Conservation (phyloP, 2,113 vertebrate species). For the Platichthys flesus region DNA sequence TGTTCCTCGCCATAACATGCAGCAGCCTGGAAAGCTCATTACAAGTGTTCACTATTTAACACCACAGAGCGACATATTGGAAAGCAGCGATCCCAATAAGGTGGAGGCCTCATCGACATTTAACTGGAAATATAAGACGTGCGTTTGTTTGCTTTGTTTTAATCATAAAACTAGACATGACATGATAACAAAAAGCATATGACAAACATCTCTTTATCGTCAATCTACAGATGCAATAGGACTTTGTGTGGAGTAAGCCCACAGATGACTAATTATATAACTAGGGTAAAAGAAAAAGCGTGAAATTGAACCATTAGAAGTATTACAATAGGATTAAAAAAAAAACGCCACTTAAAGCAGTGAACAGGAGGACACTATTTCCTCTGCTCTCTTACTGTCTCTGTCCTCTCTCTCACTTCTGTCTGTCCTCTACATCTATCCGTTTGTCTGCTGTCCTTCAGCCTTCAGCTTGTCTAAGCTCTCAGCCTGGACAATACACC, state of each 20-base stretch:
- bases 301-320: no score
- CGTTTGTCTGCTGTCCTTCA: constrained; percentile 16
- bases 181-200: constrained; percentile 12
- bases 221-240: no score
- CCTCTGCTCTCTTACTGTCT: background rate
- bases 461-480: constrained; percentile 11
- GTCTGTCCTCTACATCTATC: background rate
- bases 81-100: constrained; percentile 40
- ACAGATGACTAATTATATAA: no score
- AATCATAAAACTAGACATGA: background rate
- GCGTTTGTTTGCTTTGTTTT: constrained; percentile 10
- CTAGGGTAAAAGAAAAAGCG: no score
- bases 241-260: no score
- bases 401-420: no score
- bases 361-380: background rate
- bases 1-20: constrained; percentile 63
- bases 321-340: background rate
- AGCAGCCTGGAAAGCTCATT: constrained; percentile 71
- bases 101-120: constrained; percentile 5
- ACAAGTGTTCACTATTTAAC: constrained; percentile 66
- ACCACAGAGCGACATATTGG: constrained; percentile 50
- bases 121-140: constrained; percentile 2
- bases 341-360: background rate
- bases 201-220: background rate
- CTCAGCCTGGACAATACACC: background rate